Evolutionary conservation across 92 coral and sea anemone genomes (phyloP), one percentile per base, ranked within the genome.

Genomic region (Palythoa grandiflora): DNA sequence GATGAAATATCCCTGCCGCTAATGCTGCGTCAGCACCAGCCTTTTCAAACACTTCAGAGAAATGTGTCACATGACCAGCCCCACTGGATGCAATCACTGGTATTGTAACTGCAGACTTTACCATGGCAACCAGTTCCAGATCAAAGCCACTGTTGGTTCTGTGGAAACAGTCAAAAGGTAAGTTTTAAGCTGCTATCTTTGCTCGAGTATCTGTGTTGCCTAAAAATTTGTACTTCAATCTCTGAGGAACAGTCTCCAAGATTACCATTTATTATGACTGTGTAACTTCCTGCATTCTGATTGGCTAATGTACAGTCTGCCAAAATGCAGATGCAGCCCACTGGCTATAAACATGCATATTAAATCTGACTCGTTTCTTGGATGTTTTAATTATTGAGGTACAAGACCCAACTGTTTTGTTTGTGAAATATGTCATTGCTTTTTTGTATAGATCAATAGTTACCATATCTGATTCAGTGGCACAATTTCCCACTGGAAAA

Each of bases 81-180:
- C 93, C 93, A 75, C 93, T 91, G 37, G 93, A 91, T 14, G 93
- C 93, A 38, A 91, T 91, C 74, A 91, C 93, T 3, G 93, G 93
- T 50, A 91, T 91, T 11, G 88, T 71, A 61, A 91, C 93, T 8
- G 93, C 91, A 75, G 88, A 75, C 73, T 88, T 91, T 20, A 91
- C 93, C 93, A 91, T 91, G 39, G 91, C 48, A 87, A 88, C 80
- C 85, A 91, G 83, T 47, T 91, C 93, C 72, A 87, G 79, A 77
- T 91, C 93, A 76, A 80, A 91, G 71, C 93, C 93, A 80, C 59
- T 83, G 87, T 91, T 91, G 40, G 91, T 91, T 38, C 93, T 91
- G 85, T 15, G 17, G 70, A 2, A 44, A 47, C 8, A 14, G 2
- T 17, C 20, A 48, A 38, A 28, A 7, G 16, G 2, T 40, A 44